These are phyloP conservation scores for Zaprionus camerounensis DNA, from an alignment of 1,140 invertebrate species.

Conservation along the genomic window DNA sequence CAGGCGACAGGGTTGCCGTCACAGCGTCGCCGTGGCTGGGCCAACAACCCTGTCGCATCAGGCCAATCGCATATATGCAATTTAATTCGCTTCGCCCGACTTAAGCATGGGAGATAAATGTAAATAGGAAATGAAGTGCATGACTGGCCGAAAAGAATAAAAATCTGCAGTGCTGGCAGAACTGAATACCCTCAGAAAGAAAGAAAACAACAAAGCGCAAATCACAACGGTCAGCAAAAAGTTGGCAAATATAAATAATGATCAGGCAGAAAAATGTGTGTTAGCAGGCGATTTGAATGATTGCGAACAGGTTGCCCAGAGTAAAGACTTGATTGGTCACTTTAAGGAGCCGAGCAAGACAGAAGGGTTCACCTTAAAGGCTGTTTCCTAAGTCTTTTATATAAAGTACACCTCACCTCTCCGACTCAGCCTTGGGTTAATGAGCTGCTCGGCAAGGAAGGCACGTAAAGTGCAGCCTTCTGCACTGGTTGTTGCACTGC, in stretches of 20 bases:
- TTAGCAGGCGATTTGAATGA: conserved; percentile 41
- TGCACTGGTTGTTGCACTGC: not conserved
- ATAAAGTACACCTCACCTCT: not conserved
- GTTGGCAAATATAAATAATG: conserved; percentile 27
- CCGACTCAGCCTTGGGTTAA: not conserved
- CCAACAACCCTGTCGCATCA: conserved; percentile 68
- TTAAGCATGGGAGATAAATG: conserved; percentile 57
- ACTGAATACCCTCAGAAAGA: conserved; percentile 6
- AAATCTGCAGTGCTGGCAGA: conserved; percentile 46
- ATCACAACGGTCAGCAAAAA: conserved; percentile 36
- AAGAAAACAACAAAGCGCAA: conserved; percentile 19
- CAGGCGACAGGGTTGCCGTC: conserved; percentile 70
- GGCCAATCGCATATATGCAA: conserved; percentile 42
- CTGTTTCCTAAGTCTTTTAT: no score
- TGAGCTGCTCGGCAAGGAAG: conserved; percentile 17
- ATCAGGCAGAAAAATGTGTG: conserved; percentile 32
- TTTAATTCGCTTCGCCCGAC: conserved; percentile 48
- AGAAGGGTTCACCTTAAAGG: not conserved
- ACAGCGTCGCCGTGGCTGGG: conserved; percentile 49
- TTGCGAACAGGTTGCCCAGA: not conserved
- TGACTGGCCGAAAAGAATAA: conserved; percentile 60
- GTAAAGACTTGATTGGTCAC: not conserved
- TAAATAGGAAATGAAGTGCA: conserved; percentile 71
- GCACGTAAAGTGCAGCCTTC: conserved; percentile 36
- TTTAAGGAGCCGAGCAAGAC: not conserved